These are phyloP conservation scores for Mandrillus leucophaeus DNA, from an alignment of 2,113 vertebrate species.

Conservation along the genomic window DNA sequence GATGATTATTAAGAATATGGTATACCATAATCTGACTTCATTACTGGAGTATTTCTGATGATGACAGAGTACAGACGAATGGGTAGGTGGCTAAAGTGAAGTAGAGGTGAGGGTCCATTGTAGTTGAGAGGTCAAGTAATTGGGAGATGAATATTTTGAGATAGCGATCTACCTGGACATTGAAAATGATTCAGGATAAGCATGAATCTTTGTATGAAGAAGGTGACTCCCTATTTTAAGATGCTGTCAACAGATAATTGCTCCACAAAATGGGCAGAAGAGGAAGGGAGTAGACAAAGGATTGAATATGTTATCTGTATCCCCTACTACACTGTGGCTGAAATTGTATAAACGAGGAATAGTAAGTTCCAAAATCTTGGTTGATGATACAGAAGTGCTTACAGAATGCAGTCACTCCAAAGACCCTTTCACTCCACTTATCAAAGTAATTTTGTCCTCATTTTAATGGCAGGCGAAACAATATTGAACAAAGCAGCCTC, in stretches of 20 bases:
- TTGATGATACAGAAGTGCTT: neutral
- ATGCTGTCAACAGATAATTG: neutral
- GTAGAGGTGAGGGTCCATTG: neutral
- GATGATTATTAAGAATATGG: neutral
- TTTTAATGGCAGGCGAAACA: constrained; percentile 46
- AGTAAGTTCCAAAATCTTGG: constrained; percentile 10
- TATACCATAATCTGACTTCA: neutral
- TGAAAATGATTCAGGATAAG: neutral
- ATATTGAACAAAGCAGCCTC: constrained; percentile 47
- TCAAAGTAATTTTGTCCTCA: constrained; percentile 48
- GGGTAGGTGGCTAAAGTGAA: neutral
- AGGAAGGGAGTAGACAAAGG: neutral
- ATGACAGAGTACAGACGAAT: neutral
- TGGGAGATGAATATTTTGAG: neutral
- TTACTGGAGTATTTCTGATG: neutral
- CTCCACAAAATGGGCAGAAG: neutral
- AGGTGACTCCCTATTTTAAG: neutral
- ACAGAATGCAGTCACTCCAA: neutral
- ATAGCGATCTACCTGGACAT: neutral
- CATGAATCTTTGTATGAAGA: neutral
- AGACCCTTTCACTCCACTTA: constrained; percentile 34
- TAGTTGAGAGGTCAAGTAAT: neutral
- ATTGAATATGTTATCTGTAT: neutral
- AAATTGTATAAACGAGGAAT: neutral
- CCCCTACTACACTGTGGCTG: neutral